Conservation (phyloP, 1,140 invertebrate genomes). For the Berghia stephanieae region DNA sequence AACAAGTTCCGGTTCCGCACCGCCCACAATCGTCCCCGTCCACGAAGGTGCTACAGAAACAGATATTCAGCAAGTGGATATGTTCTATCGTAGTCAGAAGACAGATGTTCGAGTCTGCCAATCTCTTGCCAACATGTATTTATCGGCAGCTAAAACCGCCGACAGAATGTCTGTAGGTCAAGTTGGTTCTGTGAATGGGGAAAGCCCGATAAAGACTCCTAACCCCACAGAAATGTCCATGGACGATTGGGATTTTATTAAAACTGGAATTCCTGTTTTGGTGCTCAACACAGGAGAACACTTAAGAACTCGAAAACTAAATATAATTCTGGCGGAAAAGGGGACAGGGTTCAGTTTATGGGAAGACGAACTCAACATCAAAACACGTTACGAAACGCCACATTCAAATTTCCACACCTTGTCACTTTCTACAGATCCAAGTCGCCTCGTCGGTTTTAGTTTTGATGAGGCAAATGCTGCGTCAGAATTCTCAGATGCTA, state of each 20-base stretch:
- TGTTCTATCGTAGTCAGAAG: conserved; percentile 81
- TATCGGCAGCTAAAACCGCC: conserved; percentile 47
- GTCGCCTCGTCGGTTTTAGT: conserved; percentile 75
- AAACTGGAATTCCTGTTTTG: conserved; percentile 84
- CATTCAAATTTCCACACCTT: conserved; percentile 84
- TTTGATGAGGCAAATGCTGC: conserved; percentile 82
- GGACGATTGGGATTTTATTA: conserved; percentile 77
- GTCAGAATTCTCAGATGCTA: conserved; percentile 74
- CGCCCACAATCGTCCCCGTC: conserved; percentile 27
- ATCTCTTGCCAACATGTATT: conserved; percentile 82
- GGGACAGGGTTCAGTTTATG: conserved; percentile 87
- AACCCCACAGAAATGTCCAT: conserved; percentile 21
- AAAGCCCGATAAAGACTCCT: too few species aligned
- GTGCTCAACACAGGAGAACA: conserved; percentile 78
- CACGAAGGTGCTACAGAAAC: conserved; percentile 71
- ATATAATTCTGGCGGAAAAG: conserved; percentile 81
- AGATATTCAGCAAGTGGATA: conserved; percentile 81
- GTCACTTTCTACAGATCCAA: conserved; percentile 76
- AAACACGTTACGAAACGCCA: conserved; percentile 70
- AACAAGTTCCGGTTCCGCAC: conserved; percentile 10
- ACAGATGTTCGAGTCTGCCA: conserved; percentile 82
- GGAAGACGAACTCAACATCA: conserved; percentile 81
- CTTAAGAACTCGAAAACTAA: conserved; percentile 77
- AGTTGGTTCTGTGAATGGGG: too few species aligned
- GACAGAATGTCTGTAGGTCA: too few species aligned